Evolutionary conservation across 1,140 invertebrate genomes (phyloP).

Genomic region (Euura lappo): DNA sequence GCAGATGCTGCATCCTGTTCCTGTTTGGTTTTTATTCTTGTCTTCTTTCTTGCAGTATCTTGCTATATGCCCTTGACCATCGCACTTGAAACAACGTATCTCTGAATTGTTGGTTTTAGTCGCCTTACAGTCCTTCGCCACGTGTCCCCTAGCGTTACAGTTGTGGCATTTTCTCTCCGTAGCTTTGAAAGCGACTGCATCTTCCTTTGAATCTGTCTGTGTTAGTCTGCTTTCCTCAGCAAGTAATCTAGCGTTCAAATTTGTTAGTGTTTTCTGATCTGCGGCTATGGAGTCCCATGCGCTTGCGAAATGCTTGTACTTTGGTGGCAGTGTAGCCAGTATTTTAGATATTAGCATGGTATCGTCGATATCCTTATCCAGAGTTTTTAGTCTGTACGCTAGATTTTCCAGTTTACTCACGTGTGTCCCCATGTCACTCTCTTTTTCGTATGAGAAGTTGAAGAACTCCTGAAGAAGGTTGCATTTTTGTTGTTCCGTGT

Average conservation of each 20-base stretch:
- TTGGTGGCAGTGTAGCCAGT: constrained; percentile 27
- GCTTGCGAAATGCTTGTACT: constrained; percentile 38
- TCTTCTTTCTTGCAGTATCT: constrained; percentile 3
- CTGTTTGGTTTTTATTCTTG: not conserved
- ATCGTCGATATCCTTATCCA: constrained; percentile 28
- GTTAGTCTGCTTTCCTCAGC: constrained; percentile 24
- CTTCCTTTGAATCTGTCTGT: not conserved
- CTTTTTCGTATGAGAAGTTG: constrained; percentile 11
- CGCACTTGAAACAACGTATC: constrained; percentile 5
- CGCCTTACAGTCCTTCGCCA: not conserved
- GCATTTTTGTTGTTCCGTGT: constrained; percentile 22
- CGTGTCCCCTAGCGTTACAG: not conserved
- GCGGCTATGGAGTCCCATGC: constrained; percentile 37
- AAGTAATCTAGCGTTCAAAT: constrained; percentile 35
- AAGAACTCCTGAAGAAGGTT: constrained; percentile 24
- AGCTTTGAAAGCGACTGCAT: constrained; percentile 10
- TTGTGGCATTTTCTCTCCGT: not conserved
- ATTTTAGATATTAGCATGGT: constrained; percentile 35
- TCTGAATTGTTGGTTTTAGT: not conserved
- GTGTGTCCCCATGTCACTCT: constrained; percentile 20
- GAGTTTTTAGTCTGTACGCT: constrained; percentile 24
- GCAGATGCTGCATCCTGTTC: constrained; percentile 9
- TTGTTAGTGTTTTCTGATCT: constrained; percentile 28
- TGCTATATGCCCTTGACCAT: not conserved
- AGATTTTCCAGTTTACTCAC: constrained; percentile 31